phyloP scores from a whole-genome alignment of 2,888 invertebrate genomes.

The Tiliacea citrago region DNA sequence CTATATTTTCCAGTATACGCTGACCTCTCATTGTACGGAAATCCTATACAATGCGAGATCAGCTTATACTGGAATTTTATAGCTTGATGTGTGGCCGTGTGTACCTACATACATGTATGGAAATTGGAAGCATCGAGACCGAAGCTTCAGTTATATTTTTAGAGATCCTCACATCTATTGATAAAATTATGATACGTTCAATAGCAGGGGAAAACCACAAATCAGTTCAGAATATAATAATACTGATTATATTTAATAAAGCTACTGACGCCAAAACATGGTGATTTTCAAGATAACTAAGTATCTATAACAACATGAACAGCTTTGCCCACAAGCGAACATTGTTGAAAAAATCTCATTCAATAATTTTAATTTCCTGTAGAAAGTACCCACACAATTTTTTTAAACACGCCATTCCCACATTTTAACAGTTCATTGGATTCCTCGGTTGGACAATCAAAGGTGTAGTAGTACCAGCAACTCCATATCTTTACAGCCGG shows the following conservation, averaged over 20 bases:
- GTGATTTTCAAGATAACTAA: not conserved
- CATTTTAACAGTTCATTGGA: slow-evolving; percentile 24
- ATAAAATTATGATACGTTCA: not conserved
- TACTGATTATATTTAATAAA: not conserved
- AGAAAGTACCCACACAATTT: not conserved
- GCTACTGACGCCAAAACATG: not conserved
- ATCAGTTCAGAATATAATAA: not conserved
- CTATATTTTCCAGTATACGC: no score
- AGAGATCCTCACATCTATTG: no score
- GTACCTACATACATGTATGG: no score
- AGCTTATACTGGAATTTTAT: no score
- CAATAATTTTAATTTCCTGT: slow-evolving; percentile 40
- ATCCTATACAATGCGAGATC: no score
- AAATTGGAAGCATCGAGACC: not conserved
- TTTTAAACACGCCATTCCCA: slow-evolving; percentile 13
- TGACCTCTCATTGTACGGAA: no score
- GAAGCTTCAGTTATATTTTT: not conserved
- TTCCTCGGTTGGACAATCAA: slow-evolving; percentile 23
- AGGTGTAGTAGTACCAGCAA: not conserved
- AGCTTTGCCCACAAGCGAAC: not conserved
- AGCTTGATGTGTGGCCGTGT: no score
- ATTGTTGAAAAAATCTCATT: not conserved
- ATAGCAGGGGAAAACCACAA: not conserved
- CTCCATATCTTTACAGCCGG: slow-evolving; percentile 34
- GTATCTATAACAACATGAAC: slow-evolving; percentile 1